Evolutionary conservation across 2,797 vertebrate species (phyloP).

Genomic region (Martes flavigula): DNA sequence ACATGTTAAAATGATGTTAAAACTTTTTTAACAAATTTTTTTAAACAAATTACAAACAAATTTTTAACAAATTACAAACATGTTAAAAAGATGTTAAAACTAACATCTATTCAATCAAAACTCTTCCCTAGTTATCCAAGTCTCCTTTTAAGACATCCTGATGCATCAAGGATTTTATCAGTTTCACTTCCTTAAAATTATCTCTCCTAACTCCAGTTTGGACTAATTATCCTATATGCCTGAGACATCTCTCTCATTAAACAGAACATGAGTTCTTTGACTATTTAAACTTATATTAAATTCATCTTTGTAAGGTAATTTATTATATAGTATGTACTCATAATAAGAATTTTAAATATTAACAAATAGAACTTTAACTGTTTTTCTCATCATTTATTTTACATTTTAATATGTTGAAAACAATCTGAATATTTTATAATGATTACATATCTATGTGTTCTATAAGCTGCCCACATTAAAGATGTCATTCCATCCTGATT

Average conservation of each 20-base stretch:
- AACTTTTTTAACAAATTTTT: neutral
- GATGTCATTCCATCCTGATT: slow-evolving; percentile 99
- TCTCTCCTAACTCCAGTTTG: neutral
- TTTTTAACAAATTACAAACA: neutral
- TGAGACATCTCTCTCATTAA: neutral
- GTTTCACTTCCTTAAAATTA: slow-evolving; percentile 13
- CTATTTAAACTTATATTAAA: slow-evolving; percentile 8
- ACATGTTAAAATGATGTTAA: neutral
- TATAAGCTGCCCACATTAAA: slow-evolving; percentile 99
- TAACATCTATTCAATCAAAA: slow-evolving; percentile 15
- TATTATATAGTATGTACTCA: neutral
- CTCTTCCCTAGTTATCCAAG: neutral
- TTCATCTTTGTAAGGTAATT: neutral
- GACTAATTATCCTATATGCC: neutral
- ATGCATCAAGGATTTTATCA: neutral
- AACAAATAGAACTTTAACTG: neutral
- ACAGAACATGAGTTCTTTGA: neutral
- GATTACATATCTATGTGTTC: slow-evolving; percentile 93
- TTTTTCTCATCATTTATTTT: slow-evolving; percentile 1
- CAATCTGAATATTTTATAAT: slow-evolving; percentile 3
- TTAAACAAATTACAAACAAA: neutral
- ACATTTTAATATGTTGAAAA: neutral
- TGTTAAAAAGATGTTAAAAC: neutral
- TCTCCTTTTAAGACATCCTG: neutral
- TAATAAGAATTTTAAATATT: neutral